Percentiles rank a stretch among this genome's conserved stretches.
phyloP scores from a whole-genome alignment of 2,888 invertebrate species.

The Dynastes tityus region DNA sequence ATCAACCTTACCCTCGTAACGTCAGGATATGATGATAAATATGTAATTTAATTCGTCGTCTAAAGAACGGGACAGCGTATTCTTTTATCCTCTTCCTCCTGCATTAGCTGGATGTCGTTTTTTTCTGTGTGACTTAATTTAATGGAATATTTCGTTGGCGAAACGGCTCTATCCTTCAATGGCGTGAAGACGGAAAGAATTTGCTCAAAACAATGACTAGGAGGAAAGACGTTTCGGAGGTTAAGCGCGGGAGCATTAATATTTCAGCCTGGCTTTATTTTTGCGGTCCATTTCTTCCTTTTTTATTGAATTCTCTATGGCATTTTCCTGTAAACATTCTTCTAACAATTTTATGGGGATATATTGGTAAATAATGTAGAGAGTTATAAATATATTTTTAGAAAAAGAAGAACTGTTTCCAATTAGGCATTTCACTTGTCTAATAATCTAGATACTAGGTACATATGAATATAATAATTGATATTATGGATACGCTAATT shows the following conservation, averaged over 20 bases:
- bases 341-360: too few relatives aligned
- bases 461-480: too few relatives aligned
- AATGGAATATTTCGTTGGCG: not conserved
- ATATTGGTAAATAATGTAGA: too few relatives aligned
- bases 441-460: too few relatives aligned
- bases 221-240: conserved; percentile 1
- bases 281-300: not conserved
- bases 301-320: not conserved
- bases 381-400: too few relatives aligned
- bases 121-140: not conserved
- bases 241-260: conserved; percentile 4
- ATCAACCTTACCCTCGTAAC: not conserved
- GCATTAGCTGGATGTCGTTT: not conserved
- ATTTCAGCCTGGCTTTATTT: not conserved
- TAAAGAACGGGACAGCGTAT: too few relatives aligned
- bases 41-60: not conserved
- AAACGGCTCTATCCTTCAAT: not conserved
- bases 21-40: not conserved
- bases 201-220: not conserved
- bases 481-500: too few relatives aligned
- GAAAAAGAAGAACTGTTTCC: too few relatives aligned
- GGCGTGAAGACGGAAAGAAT: not conserved
- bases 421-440: too few relatives aligned
- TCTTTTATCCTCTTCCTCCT: not conserved
- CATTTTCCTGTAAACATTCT: not conserved